These are phyloP conservation scores for Petrocephalus zakoni DNA, from an alignment of 2,113 vertebrate genomes.

Conservation along the genomic window DNA sequence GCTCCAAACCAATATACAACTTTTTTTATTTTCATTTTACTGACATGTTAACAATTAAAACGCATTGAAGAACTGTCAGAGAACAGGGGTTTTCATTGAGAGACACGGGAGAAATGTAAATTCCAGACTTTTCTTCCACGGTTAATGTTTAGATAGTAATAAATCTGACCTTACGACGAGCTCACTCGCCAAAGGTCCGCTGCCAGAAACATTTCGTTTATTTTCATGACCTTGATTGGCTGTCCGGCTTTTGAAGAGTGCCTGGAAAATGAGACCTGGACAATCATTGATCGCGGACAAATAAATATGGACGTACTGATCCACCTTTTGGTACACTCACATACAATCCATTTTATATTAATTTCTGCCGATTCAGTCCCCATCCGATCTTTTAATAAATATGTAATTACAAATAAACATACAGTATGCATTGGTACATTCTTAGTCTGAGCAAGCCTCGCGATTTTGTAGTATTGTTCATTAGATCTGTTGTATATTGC, in stretches of 20 bases:
- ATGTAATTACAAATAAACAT: background rate
- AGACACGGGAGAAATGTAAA: constrained; percentile 29
- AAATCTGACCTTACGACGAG: constrained; percentile 20
- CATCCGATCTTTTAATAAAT: background rate
- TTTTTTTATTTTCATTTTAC: constrained; percentile 13
- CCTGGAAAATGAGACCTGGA: background rate
- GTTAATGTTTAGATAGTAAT: constrained; percentile 26
- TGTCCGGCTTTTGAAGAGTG: constrained; percentile 2
- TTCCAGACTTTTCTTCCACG: constrained; percentile 25
- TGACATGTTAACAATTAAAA: constrained; percentile 31
- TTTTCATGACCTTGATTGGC: constrained; percentile 12
- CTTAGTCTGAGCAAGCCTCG: background rate
- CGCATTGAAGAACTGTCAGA: constrained; percentile 29
- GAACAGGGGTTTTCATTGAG: constrained; percentile 26
- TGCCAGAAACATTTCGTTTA: constrained; percentile 20
- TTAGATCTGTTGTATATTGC: background rate
- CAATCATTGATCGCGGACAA: background rate
- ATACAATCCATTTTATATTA: background rate
- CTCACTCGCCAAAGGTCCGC: background rate
- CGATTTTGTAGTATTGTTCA: background rate
- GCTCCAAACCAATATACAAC: constrained; percentile 27
- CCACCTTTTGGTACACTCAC: background rate
- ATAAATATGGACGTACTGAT: background rate
- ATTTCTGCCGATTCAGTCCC: background rate
- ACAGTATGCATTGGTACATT: background rate